Base-by-base conservation (phyloP, 2,888 invertebrate genomes). In the Lasiommata megera region DNA sequence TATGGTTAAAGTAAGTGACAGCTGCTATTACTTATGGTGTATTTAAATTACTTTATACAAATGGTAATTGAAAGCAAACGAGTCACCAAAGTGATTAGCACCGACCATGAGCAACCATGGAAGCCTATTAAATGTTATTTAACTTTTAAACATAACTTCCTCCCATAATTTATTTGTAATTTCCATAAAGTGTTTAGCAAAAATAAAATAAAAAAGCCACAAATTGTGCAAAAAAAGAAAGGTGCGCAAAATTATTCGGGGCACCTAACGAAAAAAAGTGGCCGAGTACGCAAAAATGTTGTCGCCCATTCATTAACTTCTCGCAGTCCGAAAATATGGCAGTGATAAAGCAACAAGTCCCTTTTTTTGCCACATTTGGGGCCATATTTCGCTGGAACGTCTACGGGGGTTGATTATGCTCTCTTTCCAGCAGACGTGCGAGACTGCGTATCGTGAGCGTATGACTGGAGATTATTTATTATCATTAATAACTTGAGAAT, bases 261-360 rank as follows among this genome's bases (percentile, higher is more conserved):
- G 43, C 36, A 14, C 18, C 12, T 41, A 11, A 31, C 41, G 23
- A 43, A 44, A 44, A 43, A 34, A 36, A 12, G 28, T 6, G 55
- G 48, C 34, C 54, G 54, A 62, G 52, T 44, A 48, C 55, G 57
- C 56, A 56, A 51, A 60, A 58, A 56, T 52, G 60, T 54, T 56
- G 62, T 63, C 54, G 65, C 62, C 61, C 67, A 67, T 62, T 64
- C 61, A 64, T 77, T 74, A 74, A 73, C 75, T 72, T 76, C 72
- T 72, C 72, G 70, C 67, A 58, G 58, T 74, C 71, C 72, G 69
- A 74, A 79, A 79, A 79, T 79, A 75, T 78, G 81, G 77, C 80
- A 75, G 73, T 80, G 83, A 85, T 80, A 84, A 84, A 87, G 88
- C 88, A 88, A 88, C 88, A 88, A 88, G 87, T 88, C 73, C 76